Evolutionary conservation across 2,113 vertebrate species (phyloP), one percentile per base, ranked within the genome.

Genomic region (Lagopus muta): DNA sequence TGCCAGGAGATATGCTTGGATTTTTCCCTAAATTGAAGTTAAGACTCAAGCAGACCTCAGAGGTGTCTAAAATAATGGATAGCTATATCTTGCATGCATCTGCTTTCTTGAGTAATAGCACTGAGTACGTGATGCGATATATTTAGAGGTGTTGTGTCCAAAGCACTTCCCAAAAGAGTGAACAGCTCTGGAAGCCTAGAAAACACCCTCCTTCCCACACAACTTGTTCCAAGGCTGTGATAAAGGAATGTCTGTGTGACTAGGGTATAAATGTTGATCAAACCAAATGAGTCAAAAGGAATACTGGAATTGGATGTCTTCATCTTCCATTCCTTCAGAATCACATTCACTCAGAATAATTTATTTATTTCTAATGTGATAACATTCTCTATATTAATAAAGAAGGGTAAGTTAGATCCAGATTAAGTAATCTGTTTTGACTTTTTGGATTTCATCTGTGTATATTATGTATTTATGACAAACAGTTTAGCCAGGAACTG

Each of bases 201-300:
- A 81, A 36, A 2, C 19, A 32, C 62, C 45, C 82, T 75, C 16
- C 61, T 79, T 90, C 58, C 30, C 34, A 34, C 50, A 48, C 36
- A 48, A 82, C 20, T 66, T 38, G 8, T 61, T 94, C 32, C 42
- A 43, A 43, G 77, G 79, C 88, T 93, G 55, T 91, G 84, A 92
- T 60, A 88, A 93, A 62, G 28, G 82, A 88, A 89, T 92, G 86
- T 89, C 78, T 95, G 52, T 21, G 73, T 89, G 86, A 64, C 70
- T 93, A 3, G 55, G 81, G 70, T 92, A 61, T 69, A 93, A 93
- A 89, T 57, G 69, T 70, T 93, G 65, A 86, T 77, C 54, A 84
- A 88, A 94, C 79, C 82, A 93, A 83, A 58, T 55, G 93, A 96
- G 76, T 60, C 54, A 85, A 93, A 93, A 78, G 64, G 30, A 7